A percentile compares a stretch with the other conserved stretches of the same genome.
Conservation (phyloP, 2,113 vertebrate species). For the Octodon degus region DNA sequence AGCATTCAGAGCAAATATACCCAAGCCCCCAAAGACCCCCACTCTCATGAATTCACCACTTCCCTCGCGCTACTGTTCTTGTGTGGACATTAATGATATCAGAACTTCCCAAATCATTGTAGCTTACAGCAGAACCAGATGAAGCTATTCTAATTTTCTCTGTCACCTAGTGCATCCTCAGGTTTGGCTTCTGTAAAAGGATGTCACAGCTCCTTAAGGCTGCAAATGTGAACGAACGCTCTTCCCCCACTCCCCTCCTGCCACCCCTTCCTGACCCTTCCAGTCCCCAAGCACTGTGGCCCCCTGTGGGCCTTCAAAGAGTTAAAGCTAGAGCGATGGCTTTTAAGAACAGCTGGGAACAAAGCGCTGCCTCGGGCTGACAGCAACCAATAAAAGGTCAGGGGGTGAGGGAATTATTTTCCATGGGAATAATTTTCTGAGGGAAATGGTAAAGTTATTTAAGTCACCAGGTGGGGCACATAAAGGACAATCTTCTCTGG, state of each 20-base stretch:
- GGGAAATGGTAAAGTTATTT: conserved; percentile 68
- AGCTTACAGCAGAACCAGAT: background rate
- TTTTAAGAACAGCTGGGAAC: conserved; percentile 75
- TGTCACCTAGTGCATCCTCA: background rate
- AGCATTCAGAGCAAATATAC: background rate
- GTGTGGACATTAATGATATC: background rate
- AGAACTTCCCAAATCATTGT: background rate
- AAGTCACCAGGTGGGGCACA: conserved; percentile 73
- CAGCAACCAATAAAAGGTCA: conserved; percentile 73
- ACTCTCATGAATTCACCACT: background rate
- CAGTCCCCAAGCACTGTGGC: background rate
- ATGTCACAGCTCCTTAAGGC: background rate
- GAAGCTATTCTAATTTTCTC: background rate
- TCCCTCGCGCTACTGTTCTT: background rate
- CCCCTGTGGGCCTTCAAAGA: conserved; percentile 26
- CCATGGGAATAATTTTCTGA: conserved; percentile 71
- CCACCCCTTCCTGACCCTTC: background rate
- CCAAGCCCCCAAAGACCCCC: background rate
- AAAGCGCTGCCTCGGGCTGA: conserved; percentile 64
- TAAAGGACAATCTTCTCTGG: conserved; percentile 41
- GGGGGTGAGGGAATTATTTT: conserved; percentile 69
- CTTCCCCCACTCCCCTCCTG: background rate
- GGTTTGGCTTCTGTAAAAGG: background rate
- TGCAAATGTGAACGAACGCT: background rate
- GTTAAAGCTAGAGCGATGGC: conserved; percentile 48